Percentiles rank a stretch among this genome's conserved stretches.
phyloP scores from a whole-genome alignment of 2,113 vertebrate species.

The Zapus hudsonius region DNA sequence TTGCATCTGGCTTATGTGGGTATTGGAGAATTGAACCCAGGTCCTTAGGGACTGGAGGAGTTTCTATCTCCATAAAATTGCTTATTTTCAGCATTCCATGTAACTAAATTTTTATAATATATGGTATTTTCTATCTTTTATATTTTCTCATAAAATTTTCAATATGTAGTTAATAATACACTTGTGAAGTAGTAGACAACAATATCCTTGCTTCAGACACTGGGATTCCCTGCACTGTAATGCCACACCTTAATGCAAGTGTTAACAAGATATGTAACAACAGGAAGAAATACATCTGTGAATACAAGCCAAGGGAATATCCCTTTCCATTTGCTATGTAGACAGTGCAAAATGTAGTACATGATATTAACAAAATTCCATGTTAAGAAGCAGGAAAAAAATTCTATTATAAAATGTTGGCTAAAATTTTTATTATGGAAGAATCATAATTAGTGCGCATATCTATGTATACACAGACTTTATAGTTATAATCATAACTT shows the following conservation, averaged over 20 bases:
- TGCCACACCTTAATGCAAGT: neutral
- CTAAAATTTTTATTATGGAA: too few species aligned
- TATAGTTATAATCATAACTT: neutral
- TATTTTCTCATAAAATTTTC: neutral
- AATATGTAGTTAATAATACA: too few species aligned
- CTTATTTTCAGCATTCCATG: neutral
- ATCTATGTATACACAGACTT: neutral
- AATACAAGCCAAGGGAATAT: neutral
- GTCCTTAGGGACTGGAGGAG: too few species aligned
- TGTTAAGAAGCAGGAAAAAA: too few species aligned
- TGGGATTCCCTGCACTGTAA: rapidly evolving
- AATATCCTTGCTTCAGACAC: neutral
- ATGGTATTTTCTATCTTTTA: neutral
- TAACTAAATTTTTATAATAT: neutral
- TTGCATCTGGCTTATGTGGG: too few species aligned
- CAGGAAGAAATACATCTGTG: neutral
- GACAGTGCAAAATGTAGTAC: neutral
- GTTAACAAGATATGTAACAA: neutral
- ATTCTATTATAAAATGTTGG: too few species aligned
- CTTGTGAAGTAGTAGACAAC: neutral
- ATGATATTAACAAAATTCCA: conserved; percentile 3
- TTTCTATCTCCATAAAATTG: neutral
- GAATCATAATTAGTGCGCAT: too few species aligned
- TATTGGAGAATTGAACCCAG: too few species aligned
- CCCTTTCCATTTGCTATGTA: neutral